Percentiles rank a stretch among this genome's conserved stretches.
Conservation (phyloP, 2,888 invertebrate species). For the Cacoxenus indagator region DNA sequence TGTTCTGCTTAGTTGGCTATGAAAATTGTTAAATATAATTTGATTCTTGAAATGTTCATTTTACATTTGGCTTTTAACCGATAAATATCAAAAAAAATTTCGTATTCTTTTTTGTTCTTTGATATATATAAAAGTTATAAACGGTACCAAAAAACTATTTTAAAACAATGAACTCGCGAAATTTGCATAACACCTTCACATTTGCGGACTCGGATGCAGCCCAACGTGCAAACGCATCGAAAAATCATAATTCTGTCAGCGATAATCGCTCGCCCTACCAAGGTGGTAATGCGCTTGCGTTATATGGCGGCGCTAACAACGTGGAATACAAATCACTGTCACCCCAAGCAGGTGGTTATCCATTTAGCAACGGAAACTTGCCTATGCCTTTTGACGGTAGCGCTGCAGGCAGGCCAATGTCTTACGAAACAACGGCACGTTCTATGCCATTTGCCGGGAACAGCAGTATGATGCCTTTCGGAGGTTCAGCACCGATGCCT, state of each 20-base stretch:
- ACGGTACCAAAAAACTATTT: no score
- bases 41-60: no score
- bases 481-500: not conserved
- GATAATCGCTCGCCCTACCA: not conserved
- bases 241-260: not conserved
- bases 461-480: not conserved
- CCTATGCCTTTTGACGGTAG: not conserved
- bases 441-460: not conserved
- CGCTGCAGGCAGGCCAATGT: not conserved
- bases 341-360: not conserved
- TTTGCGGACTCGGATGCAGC: not conserved
- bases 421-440: not conserved
- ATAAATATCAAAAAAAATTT: no score
- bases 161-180: no score
- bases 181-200: not conserved
- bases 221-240: not conserved
- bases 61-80: no score
- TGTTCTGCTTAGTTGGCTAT: no score
- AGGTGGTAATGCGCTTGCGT: not conserved
- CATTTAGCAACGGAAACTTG: not conserved
- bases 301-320: no score
- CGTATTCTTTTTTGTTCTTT: no score
- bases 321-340: no score
- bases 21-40: no score
- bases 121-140: no score